Percentiles rank a stretch among this genome's conserved stretches.
These are phyloP conservation scores for Sardina pilchardus DNA, from an alignment of 2,113 vertebrate genomes.

Conservation along the genomic window DNA sequence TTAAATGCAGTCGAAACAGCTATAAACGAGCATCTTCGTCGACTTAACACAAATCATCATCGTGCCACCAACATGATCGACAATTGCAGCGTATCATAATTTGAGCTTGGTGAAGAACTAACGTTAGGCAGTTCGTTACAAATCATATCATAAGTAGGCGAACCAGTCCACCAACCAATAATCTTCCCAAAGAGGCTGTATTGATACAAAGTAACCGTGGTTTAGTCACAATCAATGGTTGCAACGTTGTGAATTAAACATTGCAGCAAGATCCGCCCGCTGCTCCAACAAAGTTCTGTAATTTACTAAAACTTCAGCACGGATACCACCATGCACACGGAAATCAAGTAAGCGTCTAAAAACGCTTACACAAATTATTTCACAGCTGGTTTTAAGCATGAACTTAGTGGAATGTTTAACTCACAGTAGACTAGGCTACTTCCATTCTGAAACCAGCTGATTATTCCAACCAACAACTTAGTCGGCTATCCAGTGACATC, in stretches of 20 bases:
- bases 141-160: neutral
- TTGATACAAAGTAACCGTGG: neutral
- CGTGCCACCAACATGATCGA: neutral
- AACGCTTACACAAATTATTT: neutral
- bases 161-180: neutral
- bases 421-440: neutral
- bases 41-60: neutral
- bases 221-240: neutral
- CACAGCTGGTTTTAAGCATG: neutral
- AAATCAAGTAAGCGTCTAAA: neutral
- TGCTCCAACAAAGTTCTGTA: neutral
- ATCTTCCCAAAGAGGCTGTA: neutral
- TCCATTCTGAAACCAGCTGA: neutral
- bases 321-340: neutral
- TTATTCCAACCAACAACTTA: neutral
- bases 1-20: neutral
- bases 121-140: neutral
- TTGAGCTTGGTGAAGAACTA: neutral
- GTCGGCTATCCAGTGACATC: neutral
- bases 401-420: neutral
- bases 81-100: neutral
- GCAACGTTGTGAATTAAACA: neutral
- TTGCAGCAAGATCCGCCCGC: neutral
- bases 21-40: neutral
- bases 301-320: neutral